Evolutionary conservation across 2,113 vertebrate genomes (phyloP).

Genomic region (Antechinus stuartii): DNA sequence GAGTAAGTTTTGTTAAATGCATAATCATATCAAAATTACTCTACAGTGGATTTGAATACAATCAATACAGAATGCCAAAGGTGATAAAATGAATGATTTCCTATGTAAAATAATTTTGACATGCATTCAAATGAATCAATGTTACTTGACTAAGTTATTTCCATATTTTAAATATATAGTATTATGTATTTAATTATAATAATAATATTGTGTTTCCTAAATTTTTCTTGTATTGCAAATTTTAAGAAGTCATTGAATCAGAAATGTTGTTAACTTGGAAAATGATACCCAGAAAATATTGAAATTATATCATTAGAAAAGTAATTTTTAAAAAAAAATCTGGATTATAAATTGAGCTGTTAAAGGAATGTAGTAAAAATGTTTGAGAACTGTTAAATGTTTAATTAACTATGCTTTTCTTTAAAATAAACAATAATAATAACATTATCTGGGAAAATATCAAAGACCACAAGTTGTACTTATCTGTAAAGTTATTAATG

Average conservation of each 20-base stretch:
- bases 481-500: background rate
- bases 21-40: background rate
- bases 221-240: background rate
- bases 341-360: background rate
- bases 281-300: background rate
- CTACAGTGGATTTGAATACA: background rate
- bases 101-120: background rate
- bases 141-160: background rate
- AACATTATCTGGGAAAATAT: background rate
- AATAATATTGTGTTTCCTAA: no score
- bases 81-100: background rate
- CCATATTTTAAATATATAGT: background rate
- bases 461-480: background rate
- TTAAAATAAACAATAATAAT: background rate
- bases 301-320: background rate
- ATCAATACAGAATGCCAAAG: background rate
- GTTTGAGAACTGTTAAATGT: background rate
- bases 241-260: background rate
- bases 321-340: background rate
- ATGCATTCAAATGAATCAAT: background rate
- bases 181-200: background rate
- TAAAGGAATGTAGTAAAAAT: background rate
- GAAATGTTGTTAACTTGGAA: background rate
- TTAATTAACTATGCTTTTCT: background rate
- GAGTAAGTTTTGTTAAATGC: background rate